Evolutionary conservation across 1,140 invertebrate species (phyloP).

Genomic region (Solen grandis): DNA sequence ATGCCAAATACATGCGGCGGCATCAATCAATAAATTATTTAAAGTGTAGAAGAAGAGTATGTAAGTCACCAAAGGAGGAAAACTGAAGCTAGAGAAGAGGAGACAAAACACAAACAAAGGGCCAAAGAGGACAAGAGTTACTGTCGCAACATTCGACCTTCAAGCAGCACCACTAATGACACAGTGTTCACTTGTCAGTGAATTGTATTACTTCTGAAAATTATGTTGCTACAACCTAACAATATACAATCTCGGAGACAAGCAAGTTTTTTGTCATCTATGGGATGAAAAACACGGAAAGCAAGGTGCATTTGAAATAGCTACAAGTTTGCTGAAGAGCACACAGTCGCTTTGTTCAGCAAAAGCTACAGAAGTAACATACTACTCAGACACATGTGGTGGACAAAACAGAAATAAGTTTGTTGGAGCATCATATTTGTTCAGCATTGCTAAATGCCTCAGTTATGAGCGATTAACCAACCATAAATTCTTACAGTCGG

Average conservation of each 20-base stretch:
- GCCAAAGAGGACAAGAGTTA: background rate
- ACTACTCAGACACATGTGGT: constrained; percentile 31
- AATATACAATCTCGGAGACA: too few relatives aligned
- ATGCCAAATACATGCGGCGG: background rate
- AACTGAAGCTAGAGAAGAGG: background rate
- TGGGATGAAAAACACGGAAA: constrained; percentile 27
- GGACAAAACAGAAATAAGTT: constrained; percentile 50
- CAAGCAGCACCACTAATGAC: background rate
- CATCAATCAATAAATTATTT: background rate
- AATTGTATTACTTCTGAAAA: constrained; percentile 18
- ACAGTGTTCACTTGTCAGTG: background rate
- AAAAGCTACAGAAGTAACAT: background rate
- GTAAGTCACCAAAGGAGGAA: background rate
- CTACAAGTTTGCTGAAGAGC: background rate
- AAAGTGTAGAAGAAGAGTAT: background rate
- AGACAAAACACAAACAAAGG: too few relatives aligned
- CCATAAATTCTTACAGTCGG: too few relatives aligned
- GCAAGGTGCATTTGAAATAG: constrained; percentile 18
- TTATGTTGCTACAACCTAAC: constrained; percentile 19
- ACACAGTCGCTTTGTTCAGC: background rate
- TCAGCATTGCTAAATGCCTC: too few relatives aligned
- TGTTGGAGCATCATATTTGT: too few relatives aligned
- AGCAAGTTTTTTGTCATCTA: constrained; percentile 1
- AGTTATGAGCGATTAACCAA: too few relatives aligned
- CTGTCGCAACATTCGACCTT: constrained; percentile 12